phyloP scores from a whole-genome alignment of 2,888 invertebrate genomes.

The Stenichneumon culpator region DNA sequence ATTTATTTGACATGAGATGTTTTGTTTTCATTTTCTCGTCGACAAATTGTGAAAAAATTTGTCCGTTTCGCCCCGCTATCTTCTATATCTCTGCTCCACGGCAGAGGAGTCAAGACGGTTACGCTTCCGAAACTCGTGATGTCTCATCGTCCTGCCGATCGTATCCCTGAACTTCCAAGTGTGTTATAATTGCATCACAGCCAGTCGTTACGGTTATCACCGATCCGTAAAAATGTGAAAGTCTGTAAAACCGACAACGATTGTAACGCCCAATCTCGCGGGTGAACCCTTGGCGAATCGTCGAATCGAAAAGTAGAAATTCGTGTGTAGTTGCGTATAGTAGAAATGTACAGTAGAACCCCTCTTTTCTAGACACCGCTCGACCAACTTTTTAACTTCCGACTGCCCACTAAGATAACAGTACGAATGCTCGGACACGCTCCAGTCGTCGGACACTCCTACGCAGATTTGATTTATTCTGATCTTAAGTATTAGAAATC shows the following conservation, averaged over 20 bases:
- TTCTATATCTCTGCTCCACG: neutral
- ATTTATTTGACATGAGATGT: neutral
- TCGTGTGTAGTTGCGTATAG: neutral
- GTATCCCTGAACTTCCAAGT: constrained; percentile 46
- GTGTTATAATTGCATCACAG: constrained; percentile 49
- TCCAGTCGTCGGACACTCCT: too few species aligned
- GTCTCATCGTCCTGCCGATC: constrained; percentile 22
- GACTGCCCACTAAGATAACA: too few species aligned
- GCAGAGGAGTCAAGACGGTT: constrained; percentile 29
- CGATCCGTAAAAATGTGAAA: constrained; percentile 64
- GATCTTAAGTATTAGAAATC: too few species aligned
- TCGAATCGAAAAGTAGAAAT: constrained; percentile 5
- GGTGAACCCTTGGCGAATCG: constrained; percentile 13
- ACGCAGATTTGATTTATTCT: too few species aligned
- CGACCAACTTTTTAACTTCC: too few species aligned
- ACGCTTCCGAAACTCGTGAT: constrained; percentile 37
- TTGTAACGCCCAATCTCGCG: constrained; percentile 27
- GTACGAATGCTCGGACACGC: too few species aligned
- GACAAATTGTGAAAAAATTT: neutral
- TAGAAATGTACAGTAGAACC: too few species aligned
- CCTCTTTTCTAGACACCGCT: too few species aligned
- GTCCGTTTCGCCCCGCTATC: neutral
- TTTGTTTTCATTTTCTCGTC: neutral
- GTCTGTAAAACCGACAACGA: constrained; percentile 29
- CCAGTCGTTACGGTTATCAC: constrained; percentile 60